Conservation (phyloP, 2,113 vertebrate species). For the Phodopus roborovskii region DNA sequence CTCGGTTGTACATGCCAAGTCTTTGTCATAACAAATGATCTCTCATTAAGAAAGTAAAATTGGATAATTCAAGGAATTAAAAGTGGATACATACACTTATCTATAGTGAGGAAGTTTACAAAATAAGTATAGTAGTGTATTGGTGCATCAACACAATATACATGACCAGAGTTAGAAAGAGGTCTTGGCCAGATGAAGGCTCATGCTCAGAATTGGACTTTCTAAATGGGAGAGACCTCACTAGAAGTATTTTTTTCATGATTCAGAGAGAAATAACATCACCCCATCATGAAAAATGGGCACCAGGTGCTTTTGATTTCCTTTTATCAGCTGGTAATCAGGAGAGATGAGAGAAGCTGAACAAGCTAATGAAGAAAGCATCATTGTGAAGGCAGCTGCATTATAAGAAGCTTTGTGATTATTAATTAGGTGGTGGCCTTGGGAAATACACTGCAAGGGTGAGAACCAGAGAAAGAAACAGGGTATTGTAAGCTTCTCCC, state of each 20-base stretch:
- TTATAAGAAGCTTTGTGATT: constrained; percentile 34
- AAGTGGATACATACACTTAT: not conserved
- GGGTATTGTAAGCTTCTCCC: constrained; percentile 40
- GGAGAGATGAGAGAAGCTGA: constrained; percentile 59
- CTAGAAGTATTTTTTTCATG: constrained; percentile 64
- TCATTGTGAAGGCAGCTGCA: constrained; percentile 54
- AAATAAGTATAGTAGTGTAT: not conserved
- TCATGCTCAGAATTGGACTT: not conserved
- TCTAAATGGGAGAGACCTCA: constrained; percentile 1
- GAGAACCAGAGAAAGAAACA: constrained; percentile 6
- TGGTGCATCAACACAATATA: constrained; percentile 22
- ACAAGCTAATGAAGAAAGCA: constrained; percentile 71
- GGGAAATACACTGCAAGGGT: constrained; percentile 44
- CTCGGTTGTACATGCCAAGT: not conserved
- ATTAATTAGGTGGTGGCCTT: constrained; percentile 71
- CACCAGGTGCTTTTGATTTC: constrained; percentile 76
- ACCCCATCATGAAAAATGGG: constrained; percentile 61
- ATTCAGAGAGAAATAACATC: constrained; percentile 67
- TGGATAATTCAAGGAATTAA: constrained; percentile 30
- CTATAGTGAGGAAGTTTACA: not conserved
- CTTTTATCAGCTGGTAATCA: constrained; percentile 72
- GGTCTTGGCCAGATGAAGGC: not conserved
- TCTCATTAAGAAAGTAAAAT: constrained; percentile 41
- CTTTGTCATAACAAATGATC: constrained; percentile 22
- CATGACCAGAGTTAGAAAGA: constrained; percentile 41